These are phyloP conservation scores for Rhabdophis nuchalis DNA, from an alignment of 2,797 vertebrate species.

Conservation along the genomic window DNA sequence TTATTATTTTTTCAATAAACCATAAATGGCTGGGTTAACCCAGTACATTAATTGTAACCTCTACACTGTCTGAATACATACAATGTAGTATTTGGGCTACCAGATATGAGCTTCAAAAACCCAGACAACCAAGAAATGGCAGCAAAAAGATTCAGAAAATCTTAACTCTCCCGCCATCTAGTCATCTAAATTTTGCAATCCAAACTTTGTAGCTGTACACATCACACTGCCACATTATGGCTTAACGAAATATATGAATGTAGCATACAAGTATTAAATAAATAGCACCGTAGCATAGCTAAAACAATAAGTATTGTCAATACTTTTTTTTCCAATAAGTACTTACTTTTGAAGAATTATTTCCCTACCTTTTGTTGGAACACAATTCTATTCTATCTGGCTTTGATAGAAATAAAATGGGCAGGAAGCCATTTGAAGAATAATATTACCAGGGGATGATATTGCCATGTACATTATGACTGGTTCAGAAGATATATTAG, in stretches of 20 bases:
- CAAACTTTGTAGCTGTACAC: neutral
- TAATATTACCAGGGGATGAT: neutral
- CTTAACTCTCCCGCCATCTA: neutral
- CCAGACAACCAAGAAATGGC: neutral
- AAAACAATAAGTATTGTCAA: neutral
- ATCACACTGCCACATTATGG: neutral
- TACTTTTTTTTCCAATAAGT: neutral
- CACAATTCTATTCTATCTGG: neutral
- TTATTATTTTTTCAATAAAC: neutral
- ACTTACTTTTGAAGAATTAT: neutral
- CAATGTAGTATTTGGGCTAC: neutral
- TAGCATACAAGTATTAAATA: neutral
- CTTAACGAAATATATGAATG: neutral
- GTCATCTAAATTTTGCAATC: neutral
- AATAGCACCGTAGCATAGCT: neutral
- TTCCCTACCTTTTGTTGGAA: neutral
- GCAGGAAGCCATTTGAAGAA: neutral
- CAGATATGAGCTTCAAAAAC: neutral
- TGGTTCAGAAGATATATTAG: neutral
- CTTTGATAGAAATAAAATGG: neutral
- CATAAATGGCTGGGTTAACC: neutral
- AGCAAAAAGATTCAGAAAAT: neutral
- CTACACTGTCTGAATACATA: neutral
- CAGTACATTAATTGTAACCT: neutral
- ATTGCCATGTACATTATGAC: neutral